Evolutionary conservation across 2,888 invertebrate species (phyloP), one percentile per base, ranked within the genome.

Genomic region (Scaptomyza tumidula): DNA sequence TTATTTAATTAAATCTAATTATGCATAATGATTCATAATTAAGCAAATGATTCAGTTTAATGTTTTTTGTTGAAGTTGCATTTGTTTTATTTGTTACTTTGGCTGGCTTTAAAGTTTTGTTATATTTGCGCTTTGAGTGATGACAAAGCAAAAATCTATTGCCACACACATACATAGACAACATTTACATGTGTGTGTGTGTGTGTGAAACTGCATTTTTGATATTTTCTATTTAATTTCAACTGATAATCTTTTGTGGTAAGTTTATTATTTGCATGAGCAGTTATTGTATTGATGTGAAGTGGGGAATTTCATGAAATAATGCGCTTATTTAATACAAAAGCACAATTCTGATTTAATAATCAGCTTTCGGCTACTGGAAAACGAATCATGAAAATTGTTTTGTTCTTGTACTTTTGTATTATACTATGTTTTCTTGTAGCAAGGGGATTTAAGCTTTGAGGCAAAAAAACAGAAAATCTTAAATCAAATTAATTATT

Each of bases 201-300:
- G 27, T 49, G 35, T 11, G 24, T 24, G 10, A n/a, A 29, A 39
- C 27, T 49, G 16, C 5, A 0, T 16, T 11, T 41, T 31, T 41
- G n/a, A 16, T 4, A 50, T 19, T 57, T 9, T 5, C 29, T 27
- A 6, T 19, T 19, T 19, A 7, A 2, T 9, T 16, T 41, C 24
- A 16, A 64, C 49, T 64, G 50, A 65, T 53, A 49, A 70, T 39
- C 55, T 55, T 24, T 11, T 24, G 16, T 39, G 11, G 11, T 52
- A 2, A 1, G 1, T 16, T 9, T 41, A 46, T 46, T 33, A 19
- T 29, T 39, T 27, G 27, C 35, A 53, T 43, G 57, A 54, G 11
- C 7, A 13, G 5, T 13, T 35, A 29, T 49, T 46, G 13, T 29
- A 19, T 57, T 50, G 29, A 52, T 46, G 46, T 41, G 16, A 13